Conservation (phyloP, 2,797 vertebrate genomes). For the Eospalax fontanierii region DNA sequence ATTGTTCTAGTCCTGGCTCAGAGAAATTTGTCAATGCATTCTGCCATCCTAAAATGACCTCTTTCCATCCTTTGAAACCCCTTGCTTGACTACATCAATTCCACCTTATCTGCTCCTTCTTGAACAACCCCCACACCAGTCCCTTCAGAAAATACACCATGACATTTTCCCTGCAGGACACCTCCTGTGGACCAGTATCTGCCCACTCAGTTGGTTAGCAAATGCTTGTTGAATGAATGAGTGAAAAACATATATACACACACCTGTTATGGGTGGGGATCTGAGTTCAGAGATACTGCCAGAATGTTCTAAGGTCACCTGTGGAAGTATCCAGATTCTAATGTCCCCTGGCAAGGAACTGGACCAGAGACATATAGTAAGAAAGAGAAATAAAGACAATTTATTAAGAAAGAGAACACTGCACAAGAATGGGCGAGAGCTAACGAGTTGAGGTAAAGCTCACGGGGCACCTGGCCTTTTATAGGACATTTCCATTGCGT, state of each 20-base stretch:
- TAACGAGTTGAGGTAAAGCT: background rate
- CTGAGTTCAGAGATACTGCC: background rate
- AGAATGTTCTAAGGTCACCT: background rate
- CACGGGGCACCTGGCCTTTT: background rate
- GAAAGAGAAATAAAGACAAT: background rate
- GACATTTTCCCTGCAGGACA: background rate
- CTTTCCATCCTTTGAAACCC: background rate
- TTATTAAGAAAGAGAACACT: background rate
- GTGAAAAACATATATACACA: background rate
- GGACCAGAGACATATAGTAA: too few species aligned
- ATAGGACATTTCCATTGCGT: background rate
- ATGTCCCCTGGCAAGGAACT: background rate
- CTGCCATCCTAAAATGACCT: background rate
- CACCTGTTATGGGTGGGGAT: background rate
- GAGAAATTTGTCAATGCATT: background rate
- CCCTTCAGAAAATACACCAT: background rate
- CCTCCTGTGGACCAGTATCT: background rate
- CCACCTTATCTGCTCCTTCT: background rate
- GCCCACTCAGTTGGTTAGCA: accelerated
- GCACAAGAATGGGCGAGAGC: background rate
- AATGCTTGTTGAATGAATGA: background rate
- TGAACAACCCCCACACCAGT: background rate
- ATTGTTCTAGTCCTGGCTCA: background rate
- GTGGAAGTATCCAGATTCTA: background rate
- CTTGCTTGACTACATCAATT: background rate